Conservation (phyloP, 2,888 invertebrate genomes). For the Cryptocheilus praepositus region DNA sequence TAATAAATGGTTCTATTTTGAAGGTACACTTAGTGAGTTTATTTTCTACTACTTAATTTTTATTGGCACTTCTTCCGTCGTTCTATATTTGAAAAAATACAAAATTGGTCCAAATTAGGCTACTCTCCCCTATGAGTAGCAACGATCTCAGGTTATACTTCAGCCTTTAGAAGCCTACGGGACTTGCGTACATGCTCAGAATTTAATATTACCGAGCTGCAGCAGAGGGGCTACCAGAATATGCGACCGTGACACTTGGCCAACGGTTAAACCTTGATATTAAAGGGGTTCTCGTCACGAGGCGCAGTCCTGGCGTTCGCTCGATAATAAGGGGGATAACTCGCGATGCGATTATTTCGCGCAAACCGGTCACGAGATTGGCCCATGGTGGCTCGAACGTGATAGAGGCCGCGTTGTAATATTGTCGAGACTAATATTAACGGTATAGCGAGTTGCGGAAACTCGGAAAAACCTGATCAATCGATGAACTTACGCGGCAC, state of each 20-base stretch:
- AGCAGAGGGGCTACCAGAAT: conserved; percentile 2
- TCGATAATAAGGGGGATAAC: not conserved
- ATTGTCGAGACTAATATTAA: no score
- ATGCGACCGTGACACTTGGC: conserved; percentile 5
- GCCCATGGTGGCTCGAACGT: not conserved
- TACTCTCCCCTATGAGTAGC: no score
- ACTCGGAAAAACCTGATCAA: not conserved
- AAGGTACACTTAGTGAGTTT: no score
- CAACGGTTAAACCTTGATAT: conserved; percentile 1
- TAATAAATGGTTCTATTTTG: no score
- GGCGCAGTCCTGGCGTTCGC: not conserved
- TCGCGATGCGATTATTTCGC: conserved; percentile 2
- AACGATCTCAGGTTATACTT: not conserved
- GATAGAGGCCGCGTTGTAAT: not conserved
- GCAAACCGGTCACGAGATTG: conserved; percentile 2
- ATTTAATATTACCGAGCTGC: not conserved
- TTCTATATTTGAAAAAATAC: no score
- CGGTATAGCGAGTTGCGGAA: not conserved
- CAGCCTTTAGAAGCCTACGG: not conserved
- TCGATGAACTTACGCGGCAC: not conserved
- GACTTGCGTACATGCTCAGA: not conserved
- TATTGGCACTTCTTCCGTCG: no score
- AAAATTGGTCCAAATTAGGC: no score
- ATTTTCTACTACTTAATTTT: no score
- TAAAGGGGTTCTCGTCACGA: not conserved